Evolutionary conservation across 2,888 invertebrate species (phyloP).

Genomic region (Eurois occulta): DNA sequence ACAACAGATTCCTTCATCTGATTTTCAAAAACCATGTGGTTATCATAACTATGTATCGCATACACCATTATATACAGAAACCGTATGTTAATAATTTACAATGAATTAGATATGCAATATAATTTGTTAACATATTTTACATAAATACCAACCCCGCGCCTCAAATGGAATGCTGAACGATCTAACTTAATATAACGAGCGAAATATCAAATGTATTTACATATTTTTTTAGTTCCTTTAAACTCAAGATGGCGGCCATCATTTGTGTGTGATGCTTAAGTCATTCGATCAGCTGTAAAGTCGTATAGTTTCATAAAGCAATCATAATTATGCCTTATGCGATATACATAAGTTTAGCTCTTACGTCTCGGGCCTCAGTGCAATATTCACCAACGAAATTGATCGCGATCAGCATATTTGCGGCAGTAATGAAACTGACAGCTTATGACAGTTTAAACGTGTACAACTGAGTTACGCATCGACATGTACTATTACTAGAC

Average conservation of each 20-base stretch:
- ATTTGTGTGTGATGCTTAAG: constrained; percentile 22
- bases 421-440: background rate
- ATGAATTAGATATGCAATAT: constrained; percentile 52
- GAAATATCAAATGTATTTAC: constrained; percentile 61
- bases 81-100: constrained; percentile 49
- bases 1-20: background rate
- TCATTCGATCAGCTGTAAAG: background rate
- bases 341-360: background rate
- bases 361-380: background rate
- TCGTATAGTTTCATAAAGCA: background rate
- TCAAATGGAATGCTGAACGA: constrained; percentile 65
- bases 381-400: background rate
- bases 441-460: background rate
- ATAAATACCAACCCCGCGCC: constrained; percentile 30
- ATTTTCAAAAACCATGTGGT: constrained; percentile 3
- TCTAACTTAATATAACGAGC: constrained; percentile 57
- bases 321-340: background rate
- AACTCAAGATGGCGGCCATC: constrained; percentile 28
- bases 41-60: constrained; percentile 6
- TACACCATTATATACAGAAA: constrained; percentile 48
- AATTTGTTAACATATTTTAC: constrained; percentile 25
- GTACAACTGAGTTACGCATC: background rate
- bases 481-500: background rate
- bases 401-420: background rate
- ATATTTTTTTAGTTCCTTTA: constrained; percentile 40